phyloP scores from a whole-genome alignment of 2,888 invertebrate genomes.

The Allygus modestus region DNA sequence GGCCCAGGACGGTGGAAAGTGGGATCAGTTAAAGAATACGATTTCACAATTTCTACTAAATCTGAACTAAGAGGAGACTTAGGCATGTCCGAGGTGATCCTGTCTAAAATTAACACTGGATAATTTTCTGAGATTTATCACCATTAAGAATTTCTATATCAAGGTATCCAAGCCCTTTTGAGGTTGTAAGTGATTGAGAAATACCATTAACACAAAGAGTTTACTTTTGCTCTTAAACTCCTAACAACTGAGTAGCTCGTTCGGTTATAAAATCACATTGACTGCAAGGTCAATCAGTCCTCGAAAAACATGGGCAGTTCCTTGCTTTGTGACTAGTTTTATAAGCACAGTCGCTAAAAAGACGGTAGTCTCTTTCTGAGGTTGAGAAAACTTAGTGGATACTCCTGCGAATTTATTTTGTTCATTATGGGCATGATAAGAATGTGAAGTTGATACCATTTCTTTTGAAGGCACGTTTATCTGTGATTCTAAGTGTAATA shows the following conservation, averaged over 20 bases:
- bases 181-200: not conserved
- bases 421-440: not conserved
- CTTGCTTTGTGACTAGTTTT: not conserved
- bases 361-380: not conserved
- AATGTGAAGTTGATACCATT: not conserved
- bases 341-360: not conserved
- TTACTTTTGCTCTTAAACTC: not conserved
- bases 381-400: not conserved
- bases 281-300: not conserved
- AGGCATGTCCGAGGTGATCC: no score
- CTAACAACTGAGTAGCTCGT: not conserved
- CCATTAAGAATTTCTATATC: no score
- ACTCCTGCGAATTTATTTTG: not conserved
- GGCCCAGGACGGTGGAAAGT: slow-evolving; percentile 2
- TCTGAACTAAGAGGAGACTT: no score
- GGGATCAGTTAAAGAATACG: not conserved
- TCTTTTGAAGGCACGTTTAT: not conserved
- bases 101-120: no score
- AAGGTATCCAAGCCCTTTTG: not conserved
- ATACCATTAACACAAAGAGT: not conserved
- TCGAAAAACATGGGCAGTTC: not conserved
- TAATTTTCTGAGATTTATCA: no score
- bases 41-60: no score
- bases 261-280: not conserved
- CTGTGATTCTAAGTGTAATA: not conserved